Percentiles rank a stretch among this genome's conserved stretches.
These are phyloP conservation scores for Hydractinia echinata DNA, from an alignment of 30 jellyfish, hydroid and myxozoan genomes.

Conservation along the genomic window DNA sequence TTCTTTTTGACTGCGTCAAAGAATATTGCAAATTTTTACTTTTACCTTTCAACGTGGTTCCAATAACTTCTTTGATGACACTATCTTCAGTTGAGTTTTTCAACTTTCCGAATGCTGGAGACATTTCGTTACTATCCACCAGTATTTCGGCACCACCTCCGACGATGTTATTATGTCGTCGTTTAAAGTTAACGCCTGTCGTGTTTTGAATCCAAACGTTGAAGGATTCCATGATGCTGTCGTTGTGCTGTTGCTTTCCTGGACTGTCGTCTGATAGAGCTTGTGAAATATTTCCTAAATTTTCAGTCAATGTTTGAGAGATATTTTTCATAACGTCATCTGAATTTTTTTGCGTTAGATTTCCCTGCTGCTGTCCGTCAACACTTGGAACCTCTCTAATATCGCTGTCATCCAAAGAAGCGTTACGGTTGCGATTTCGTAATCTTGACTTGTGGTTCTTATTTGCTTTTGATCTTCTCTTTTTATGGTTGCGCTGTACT, in stretches of 20 bases:
- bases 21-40: not conserved
- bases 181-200: not conserved
- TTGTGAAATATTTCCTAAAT: not conserved
- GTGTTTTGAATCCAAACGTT: constrained; percentile 15
- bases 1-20: not conserved
- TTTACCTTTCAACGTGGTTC: constrained; percentile 14
- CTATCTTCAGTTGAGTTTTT: not conserved
- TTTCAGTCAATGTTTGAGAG: not conserved
- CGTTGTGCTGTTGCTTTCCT: not conserved
- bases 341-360: not conserved
- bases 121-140: not conserved
- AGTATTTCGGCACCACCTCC: not conserved
- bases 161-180: not conserved
- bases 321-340: not conserved
- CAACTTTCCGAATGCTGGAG: not conserved
- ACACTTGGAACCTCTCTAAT: no score
- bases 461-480: not conserved
- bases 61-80: not conserved
- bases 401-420: not conserved
- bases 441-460: not conserved
- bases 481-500: not conserved
- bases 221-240: not conserved
- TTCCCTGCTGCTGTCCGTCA: not conserved
- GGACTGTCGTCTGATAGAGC: constrained; percentile 2
- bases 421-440: not conserved